phyloP scores from a whole-genome alignment of 2,797 vertebrate genomes.

The Silurus aristotelis region DNA sequence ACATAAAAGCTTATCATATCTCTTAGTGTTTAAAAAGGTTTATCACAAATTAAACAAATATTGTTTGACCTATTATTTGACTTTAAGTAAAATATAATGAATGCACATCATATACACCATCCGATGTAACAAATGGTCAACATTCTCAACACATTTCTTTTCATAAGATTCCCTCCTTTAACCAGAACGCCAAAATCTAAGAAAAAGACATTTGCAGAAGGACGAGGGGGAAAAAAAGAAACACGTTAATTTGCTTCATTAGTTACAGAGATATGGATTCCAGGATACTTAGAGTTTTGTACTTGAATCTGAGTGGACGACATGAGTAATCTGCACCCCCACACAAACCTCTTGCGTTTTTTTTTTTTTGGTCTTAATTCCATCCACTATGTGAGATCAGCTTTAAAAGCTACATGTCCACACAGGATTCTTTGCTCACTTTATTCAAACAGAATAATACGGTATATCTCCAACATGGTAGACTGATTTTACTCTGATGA shows the following conservation, averaged over 20 bases:
- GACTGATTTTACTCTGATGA: conserved; percentile 26
- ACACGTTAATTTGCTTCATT: conserved; percentile 43
- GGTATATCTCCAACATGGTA: conserved; percentile 1
- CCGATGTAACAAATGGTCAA: background rate
- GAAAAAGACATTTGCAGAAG: background rate
- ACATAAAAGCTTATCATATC: background rate
- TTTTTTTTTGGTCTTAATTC: background rate
- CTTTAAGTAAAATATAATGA: background rate
- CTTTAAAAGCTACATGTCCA: background rate
- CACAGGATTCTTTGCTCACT: background rate
- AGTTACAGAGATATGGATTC: conserved; percentile 33
- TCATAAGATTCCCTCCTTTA: background rate
- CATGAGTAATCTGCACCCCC: background rate
- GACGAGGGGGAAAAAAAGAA: background rate
- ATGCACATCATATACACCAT: background rate
- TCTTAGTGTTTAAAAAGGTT: background rate
- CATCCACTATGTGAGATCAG: background rate
- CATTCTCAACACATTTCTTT: background rate
- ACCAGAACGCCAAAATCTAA: background rate
- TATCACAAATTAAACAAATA: background rate
- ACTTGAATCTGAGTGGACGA: background rate
- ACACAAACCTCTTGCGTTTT: background rate
- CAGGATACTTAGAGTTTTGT: conserved; percentile 7
- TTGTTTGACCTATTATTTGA: background rate
- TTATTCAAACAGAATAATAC: conserved; percentile 23